Evolutionary conservation across 2,888 invertebrate species (phyloP).

Genomic region (Deroplatys truncata): DNA sequence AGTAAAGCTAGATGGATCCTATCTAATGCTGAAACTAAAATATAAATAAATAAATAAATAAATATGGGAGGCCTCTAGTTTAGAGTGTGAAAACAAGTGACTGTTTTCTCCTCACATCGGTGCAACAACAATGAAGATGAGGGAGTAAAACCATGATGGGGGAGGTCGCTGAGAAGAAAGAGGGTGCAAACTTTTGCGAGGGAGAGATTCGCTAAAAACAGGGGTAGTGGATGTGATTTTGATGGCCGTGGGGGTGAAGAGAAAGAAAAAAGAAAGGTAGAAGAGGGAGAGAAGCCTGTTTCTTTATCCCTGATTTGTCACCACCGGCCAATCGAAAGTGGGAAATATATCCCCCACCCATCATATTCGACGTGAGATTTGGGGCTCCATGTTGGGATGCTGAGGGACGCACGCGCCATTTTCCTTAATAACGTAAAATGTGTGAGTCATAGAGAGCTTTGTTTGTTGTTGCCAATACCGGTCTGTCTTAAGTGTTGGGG

Average conservation of each 20-base stretch:
- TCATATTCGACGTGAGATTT: background rate
- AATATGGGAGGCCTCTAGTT: too few relatives aligned
- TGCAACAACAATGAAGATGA: background rate
- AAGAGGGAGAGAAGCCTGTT: background rate
- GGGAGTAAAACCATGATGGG: background rate
- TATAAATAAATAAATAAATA: too few relatives aligned
- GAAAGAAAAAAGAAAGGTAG: background rate
- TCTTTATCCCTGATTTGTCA: conserved; percentile 15
- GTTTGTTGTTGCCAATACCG: too few relatives aligned
- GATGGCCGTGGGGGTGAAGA: background rate
- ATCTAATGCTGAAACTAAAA: too few relatives aligned
- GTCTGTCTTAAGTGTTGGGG: too few relatives aligned
- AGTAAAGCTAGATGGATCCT: too few relatives aligned
- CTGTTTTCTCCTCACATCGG: too few relatives aligned
- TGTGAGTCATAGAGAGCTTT: too few relatives aligned
- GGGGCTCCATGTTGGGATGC: too few relatives aligned
- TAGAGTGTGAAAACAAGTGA: too few relatives aligned
- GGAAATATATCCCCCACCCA: background rate
- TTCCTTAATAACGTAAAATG: background rate
- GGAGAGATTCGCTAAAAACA: background rate
- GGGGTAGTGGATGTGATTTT: conserved; percentile 3
- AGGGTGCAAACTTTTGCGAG: background rate
- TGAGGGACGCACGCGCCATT: background rate
- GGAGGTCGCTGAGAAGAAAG: background rate
- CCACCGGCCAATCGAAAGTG: conserved; percentile 1